phyloP scores from a whole-genome alignment of 2,797 vertebrate genomes.

The Sus cebifrons region DNA sequence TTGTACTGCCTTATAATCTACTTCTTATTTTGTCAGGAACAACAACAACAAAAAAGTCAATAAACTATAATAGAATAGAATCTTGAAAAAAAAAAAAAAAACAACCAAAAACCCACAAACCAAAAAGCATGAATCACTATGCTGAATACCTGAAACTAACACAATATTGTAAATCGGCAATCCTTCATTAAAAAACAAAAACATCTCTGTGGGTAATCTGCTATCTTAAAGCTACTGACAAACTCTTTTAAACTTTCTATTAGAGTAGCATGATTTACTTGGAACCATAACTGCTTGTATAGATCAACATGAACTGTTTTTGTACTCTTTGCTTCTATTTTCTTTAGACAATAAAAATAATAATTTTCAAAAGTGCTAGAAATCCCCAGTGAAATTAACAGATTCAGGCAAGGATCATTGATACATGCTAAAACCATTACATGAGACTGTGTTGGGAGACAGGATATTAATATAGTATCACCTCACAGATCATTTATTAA shows the following conservation, averaged over 20 bases:
- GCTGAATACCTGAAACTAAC: no score
- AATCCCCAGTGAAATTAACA: background rate
- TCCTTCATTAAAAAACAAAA: background rate
- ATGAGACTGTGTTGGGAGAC: background rate
- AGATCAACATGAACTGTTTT: background rate
- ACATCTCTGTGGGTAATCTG: background rate
- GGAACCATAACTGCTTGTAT: background rate
- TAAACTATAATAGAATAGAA: no score
- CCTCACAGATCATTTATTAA: background rate
- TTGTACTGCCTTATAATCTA: background rate
- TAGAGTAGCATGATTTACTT: background rate
- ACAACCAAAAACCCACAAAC: no score
- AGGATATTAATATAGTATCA: background rate
- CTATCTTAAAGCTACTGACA: background rate
- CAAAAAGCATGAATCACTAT: no score
- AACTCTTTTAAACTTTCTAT: background rate
- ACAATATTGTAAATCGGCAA: no score
- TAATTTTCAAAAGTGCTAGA: background rate
- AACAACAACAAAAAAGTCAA: no score
- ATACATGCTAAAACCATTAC: background rate
- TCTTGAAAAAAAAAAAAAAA: no score
- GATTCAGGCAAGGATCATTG: background rate
- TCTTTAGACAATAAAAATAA: background rate
- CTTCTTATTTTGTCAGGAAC: background rate
- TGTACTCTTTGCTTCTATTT: background rate